Evolutionary conservation across 92 coral and sea anemone species (phyloP), one percentile per base, ranked within the genome.

Genomic region (Chrysogorgia sp.): DNA sequence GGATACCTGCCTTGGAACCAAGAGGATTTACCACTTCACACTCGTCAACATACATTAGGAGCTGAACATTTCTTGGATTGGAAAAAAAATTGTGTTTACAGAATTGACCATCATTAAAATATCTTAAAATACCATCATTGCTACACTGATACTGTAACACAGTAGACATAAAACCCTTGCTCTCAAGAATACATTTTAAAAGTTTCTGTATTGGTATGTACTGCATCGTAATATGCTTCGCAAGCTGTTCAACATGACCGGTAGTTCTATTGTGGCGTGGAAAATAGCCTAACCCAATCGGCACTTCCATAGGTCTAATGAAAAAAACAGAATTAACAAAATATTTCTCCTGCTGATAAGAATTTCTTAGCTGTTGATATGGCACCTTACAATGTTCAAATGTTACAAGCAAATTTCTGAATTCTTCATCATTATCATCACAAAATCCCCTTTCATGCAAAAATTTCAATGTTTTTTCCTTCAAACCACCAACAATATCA

Each of bases 31-130:
- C 41, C 1, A 63, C 45, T 63, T 63, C 69, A 33, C 69, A 63
- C 24, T 63, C 69, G 13, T 63, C 69, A 30, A 63, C 69, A 63
- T 63, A 63, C 63, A 58, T 17, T 30, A 63, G 34, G 45, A 63
- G 69, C 22, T 30, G 43, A 63, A 63, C 31, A 22, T 63, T 63
- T 33, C 2, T 2, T 7, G 3, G 43, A 34, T 63, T 63, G 10
- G 48, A 64, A 64, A 64, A 64, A n/a, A 64, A 64, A 10, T 32
- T n/a, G 34, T 64, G 71, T 64, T 22, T 4, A 64, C 71, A 64
- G 50, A 64, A 64, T 40, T 31, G 26, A 1, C 71, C 71, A 64
- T 64, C 71, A 32, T 64, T 9, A 21, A 64, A 34, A 64, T 64
- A 45, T 31, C 71, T 34, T n/a, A 64, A 12, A 1, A 64, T 22